Percentiles rank a stretch among this genome's conserved stretches.
These are phyloP conservation scores for Nasua narica DNA, from an alignment of 2,797 vertebrate genomes.

Conservation along the genomic window DNA sequence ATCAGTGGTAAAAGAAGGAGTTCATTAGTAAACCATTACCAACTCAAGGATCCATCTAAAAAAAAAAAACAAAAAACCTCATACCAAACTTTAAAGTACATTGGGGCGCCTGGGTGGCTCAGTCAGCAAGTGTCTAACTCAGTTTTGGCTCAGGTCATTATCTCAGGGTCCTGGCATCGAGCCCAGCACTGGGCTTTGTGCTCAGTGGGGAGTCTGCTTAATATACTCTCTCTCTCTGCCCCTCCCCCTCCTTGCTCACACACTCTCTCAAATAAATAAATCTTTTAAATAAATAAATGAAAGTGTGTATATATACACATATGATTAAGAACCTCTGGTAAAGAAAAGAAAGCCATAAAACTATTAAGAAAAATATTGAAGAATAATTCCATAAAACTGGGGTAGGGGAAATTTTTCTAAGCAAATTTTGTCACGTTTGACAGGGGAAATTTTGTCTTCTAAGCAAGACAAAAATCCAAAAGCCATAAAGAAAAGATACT, in stretches of 20 bases:
- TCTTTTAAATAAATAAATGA: background rate
- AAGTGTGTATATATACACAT: background rate
- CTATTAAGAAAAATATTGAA: conserved; percentile 5
- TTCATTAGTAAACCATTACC: background rate
- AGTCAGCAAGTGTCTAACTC: background rate
- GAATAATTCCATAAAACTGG: background rate
- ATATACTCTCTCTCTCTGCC: background rate
- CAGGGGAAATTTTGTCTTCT: background rate
- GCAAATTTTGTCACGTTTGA: background rate
- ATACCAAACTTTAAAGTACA: conserved; percentile 1
- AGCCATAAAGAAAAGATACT: background rate
- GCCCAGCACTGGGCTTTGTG: background rate
- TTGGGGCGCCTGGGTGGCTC: background rate
- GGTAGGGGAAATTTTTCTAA: background rate
- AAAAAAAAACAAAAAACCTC: conserved; percentile 26
- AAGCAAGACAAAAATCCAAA: conserved; percentile 36
- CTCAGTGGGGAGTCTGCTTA: background rate
- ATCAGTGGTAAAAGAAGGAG: conserved; percentile 15
- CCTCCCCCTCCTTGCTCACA: background rate
- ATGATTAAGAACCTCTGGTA: background rate
- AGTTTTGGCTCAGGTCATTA: background rate
- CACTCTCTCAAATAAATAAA: background rate
- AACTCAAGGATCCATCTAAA: background rate
- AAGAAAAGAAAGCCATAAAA: background rate
- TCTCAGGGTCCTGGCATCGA: background rate